Percentiles rank a stretch among this genome's conserved stretches.
These are phyloP conservation scores for Papilio polytes DNA, from an alignment of 1,140 invertebrate species.

Conservation along the genomic window DNA sequence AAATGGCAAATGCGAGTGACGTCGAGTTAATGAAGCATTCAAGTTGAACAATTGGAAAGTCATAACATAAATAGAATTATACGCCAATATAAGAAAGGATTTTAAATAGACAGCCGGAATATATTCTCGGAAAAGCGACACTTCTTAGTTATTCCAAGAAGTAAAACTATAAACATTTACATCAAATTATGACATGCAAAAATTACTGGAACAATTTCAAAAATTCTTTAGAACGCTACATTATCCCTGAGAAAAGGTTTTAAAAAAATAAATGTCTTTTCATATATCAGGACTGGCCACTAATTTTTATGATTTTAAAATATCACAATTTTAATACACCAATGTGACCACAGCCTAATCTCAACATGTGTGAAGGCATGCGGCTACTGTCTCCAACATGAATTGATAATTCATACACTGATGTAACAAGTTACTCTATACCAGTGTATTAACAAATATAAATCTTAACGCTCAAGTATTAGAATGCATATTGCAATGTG, in stretches of 20 bases:
- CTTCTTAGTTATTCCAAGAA: neutral
- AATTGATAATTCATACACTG: slow-evolving; percentile 38
- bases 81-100: neutral
- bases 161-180: too few relatives aligned
- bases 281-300: too few relatives aligned
- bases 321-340: neutral
- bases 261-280: too few relatives aligned
- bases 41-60: neutral
- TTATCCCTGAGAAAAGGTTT: neutral
- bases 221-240: neutral
- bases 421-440: slow-evolving; percentile 34
- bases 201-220: neutral
- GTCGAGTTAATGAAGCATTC: neutral
- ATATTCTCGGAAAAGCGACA: neutral
- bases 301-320: neutral
- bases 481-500: slow-evolving; percentile 6
- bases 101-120: neutral
- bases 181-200: neutral
- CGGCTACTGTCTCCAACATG: slow-evolving; percentile 35
- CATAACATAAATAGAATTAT: neutral
- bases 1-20: slow-evolving; percentile 3
- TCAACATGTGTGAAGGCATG: slow-evolving; percentile 34
- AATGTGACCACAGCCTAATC: slow-evolving; percentile 38
- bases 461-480: neutral
- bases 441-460: neutral